Evolutionary conservation across 2,888 invertebrate species (phyloP).

Genomic region (Euphydryas editha): DNA sequence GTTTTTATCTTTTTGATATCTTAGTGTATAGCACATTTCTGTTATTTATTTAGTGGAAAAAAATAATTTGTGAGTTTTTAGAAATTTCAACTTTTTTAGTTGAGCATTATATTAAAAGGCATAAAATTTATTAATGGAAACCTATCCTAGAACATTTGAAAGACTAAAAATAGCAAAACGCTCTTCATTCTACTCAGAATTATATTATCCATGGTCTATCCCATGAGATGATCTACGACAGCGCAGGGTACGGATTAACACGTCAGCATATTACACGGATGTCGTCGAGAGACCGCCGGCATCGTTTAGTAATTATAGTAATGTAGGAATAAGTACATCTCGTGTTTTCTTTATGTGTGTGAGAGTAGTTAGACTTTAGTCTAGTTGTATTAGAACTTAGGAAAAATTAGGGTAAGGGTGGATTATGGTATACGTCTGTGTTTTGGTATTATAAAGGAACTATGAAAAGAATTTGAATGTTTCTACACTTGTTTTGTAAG

Average conservation of each 20-base stretch:
- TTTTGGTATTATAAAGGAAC: neutral
- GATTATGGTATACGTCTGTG: neutral
- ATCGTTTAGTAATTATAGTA: conserved; percentile 38
- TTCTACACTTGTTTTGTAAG: no score
- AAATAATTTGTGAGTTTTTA: no score
- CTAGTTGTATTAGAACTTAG: neutral
- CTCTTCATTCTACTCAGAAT: conserved; percentile 42
- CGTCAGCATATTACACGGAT: conserved; percentile 58
- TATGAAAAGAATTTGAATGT: no score
- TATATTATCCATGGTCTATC: conserved; percentile 58
- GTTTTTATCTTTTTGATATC: neutral
- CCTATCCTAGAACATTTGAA: neutral
- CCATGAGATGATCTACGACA: conserved; percentile 45
- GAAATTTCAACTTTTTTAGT: no score
- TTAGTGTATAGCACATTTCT: no score
- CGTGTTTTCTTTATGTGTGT: conserved; percentile 9
- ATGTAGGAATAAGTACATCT: conserved; percentile 22
- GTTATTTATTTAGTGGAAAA: neutral
- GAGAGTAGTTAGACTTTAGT: neutral
- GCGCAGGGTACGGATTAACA: conserved; percentile 55
- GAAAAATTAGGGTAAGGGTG: no score
- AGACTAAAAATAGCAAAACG: conserved; percentile 3
- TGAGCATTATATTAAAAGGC: no score
- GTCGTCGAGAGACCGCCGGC: conserved; percentile 47
- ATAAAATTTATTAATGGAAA: neutral